A percentile compares a stretch with the other conserved stretches of the same genome.
Conservation (phyloP, 2,888 invertebrate genomes). For the Panopea generosa region DNA sequence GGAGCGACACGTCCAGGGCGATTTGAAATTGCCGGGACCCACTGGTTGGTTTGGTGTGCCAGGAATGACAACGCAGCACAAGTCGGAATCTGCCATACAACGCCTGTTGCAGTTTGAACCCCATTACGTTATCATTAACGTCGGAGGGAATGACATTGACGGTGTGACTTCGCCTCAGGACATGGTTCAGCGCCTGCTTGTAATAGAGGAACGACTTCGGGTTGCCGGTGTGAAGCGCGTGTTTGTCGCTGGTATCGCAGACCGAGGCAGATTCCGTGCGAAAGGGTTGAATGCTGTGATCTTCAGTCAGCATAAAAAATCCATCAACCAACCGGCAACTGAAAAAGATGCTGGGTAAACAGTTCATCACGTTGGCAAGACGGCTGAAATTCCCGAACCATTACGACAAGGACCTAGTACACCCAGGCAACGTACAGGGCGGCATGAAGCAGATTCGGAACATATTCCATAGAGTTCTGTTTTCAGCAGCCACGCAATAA, state of each 20-base stretch:
- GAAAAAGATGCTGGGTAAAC: neutral
- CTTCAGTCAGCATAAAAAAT: no score
- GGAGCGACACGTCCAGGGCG: neutral
- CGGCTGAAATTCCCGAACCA: neutral
- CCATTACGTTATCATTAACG: constrained; percentile 8
- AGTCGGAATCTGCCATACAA: neutral
- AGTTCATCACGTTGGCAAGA: neutral
- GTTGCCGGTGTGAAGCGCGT: constrained; percentile 8
- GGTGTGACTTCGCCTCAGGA: neutral
- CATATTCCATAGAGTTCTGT: no score
- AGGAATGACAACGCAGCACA: neutral
- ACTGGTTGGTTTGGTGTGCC: constrained; percentile 8
- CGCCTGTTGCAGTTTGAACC: neutral
- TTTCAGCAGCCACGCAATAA: no score
- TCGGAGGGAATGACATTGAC: constrained; percentile 17
- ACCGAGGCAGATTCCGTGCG: neutral
- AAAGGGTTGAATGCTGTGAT: neutral
- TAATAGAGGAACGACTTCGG: neutral
- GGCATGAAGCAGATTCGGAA: neutral
- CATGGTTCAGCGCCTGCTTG: neutral
- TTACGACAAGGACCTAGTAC: constrained; percentile 17
- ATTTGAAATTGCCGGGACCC: constrained; percentile 6
- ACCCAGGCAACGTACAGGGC: constrained; percentile 5
- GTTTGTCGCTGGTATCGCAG: neutral
- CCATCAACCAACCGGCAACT: no score